These are phyloP conservation scores for Caenorhabditis sp. DNA, from an alignment of 2,888 invertebrate species.

Conservation along the genomic window DNA sequence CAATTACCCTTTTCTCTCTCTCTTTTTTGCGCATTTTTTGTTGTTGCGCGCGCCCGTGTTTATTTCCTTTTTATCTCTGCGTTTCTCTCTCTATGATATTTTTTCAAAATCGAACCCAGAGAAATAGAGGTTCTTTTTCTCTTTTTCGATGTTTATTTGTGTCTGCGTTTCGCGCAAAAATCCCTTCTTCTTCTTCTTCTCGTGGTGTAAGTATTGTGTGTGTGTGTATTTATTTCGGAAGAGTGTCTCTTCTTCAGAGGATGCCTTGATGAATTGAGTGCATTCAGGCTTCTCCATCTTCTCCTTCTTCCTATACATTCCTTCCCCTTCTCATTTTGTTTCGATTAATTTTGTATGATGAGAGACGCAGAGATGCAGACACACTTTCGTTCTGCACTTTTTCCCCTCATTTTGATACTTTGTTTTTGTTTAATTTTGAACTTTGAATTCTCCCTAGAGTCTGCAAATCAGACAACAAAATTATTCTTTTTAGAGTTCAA, in stretches of 20 bases:
- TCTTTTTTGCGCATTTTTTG: background rate
- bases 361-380: background rate
- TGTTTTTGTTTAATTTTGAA: background rate
- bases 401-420: background rate
- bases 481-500: background rate
- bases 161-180: conserved; percentile 7
- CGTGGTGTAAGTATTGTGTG: background rate
- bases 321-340: background rate
- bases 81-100: background rate
- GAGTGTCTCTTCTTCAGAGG: background rate
- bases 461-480: background rate
- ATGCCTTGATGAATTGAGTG: conserved; percentile 34
- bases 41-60: background rate
- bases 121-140: background rate
- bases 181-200: background rate
- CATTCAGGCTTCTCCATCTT: conserved; percentile 4
- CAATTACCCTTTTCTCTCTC: no score
- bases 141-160: background rate
- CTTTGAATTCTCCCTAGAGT: background rate
- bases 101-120: background rate
- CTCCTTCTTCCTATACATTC: background rate
- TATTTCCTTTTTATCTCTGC: background rate
- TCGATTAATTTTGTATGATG: background rate
- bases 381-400: background rate
- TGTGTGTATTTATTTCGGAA: background rate